phyloP scores from a whole-genome alignment of 2,888 invertebrate genomes.

The Ennomos quercinarius region DNA sequence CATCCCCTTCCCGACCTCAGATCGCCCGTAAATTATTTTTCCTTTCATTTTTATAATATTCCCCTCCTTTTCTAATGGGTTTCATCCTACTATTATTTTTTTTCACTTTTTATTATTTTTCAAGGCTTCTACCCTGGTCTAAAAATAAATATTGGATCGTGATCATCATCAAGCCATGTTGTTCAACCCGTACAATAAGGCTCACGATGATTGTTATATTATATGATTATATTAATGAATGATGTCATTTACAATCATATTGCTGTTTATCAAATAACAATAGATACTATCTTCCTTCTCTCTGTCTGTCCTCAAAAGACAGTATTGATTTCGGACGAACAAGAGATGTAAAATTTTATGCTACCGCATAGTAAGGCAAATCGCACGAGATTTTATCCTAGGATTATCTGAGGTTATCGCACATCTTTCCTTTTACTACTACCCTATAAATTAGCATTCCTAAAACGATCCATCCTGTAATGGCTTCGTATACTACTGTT shows the following conservation, averaged over 20 bases:
- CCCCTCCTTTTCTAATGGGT: no score
- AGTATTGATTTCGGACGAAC: conserved; percentile 52
- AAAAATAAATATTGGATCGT: no score
- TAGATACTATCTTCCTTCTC: neutral
- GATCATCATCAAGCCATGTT: no score
- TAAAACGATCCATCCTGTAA: conserved; percentile 18
- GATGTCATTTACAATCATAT: neutral
- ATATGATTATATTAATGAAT: no score
- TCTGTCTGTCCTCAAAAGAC: conserved; percentile 33
- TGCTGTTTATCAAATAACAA: conserved; percentile 8
- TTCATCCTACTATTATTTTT: no score
- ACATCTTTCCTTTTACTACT: conserved; percentile 60
- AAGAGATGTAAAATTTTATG: conserved; percentile 57
- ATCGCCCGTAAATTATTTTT: no score
- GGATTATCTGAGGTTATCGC: conserved; percentile 80
- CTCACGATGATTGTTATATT: no score
- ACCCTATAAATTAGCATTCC: conserved; percentile 30
- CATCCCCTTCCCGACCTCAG: no score
- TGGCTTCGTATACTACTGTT: conserved; percentile 42
- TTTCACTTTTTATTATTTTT: no score
- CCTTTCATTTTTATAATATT: no score
- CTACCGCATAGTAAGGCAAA: conserved; percentile 70
- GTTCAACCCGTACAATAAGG: no score
- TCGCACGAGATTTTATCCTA: conserved; percentile 73
- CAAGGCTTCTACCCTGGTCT: no score